Evolutionary conservation across 2,113 vertebrate species (phyloP).

Genomic region (Lycocorax pyrrhopterus): DNA sequence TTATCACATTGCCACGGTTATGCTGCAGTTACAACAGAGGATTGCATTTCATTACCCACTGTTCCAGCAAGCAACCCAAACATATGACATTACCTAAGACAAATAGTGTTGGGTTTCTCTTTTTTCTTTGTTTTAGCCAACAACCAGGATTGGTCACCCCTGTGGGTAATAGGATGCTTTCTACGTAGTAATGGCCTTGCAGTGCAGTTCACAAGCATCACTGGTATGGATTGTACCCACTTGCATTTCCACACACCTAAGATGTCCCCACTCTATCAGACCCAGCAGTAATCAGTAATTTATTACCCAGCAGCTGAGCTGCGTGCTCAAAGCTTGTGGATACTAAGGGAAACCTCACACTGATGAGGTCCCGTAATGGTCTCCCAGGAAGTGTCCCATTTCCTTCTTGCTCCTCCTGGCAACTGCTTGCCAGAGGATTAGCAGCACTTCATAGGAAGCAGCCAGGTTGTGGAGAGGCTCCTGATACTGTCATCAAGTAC

Average conservation of each 20-base stretch:
- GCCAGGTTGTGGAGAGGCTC: neutral
- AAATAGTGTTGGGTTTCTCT: neutral
- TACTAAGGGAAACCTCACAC: neutral
- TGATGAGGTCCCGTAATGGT: neutral
- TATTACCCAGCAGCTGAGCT: neutral
- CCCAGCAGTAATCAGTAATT: neutral
- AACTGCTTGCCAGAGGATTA: neutral
- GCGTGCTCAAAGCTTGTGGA: neutral
- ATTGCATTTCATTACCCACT: neutral
- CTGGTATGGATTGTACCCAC: neutral
- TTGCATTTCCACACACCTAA: neutral
- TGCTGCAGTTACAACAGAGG: neutral
- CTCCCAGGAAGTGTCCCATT: neutral
- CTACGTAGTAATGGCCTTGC: neutral
- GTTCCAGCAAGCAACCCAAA: neutral
- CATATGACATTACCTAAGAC: neutral
- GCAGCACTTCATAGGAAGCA: neutral
- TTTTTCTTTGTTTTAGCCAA: neutral
- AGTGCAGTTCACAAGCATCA: neutral
- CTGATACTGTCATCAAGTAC: neutral
- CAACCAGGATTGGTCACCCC: neutral
- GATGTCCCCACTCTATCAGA: neutral
- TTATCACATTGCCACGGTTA: neutral
- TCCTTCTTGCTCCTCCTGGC: neutral
- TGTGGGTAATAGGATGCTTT: neutral